Evolutionary conservation across 2,888 invertebrate genomes (phyloP), one percentile per base, ranked within the genome.

Genomic region (Syrista parreyssii): DNA sequence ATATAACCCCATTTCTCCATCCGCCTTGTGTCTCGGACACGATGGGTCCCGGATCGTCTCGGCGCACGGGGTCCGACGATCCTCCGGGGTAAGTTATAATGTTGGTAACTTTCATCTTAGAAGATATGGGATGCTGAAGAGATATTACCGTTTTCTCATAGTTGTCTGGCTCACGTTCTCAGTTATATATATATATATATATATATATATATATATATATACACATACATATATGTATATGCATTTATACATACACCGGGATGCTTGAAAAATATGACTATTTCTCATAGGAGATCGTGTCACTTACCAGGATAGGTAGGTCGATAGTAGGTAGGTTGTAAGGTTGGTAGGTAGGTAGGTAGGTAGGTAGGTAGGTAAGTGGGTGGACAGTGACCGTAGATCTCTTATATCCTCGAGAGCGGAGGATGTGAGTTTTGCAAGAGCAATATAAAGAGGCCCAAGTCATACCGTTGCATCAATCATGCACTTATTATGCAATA

Each of bases 401-500:
- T 73, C 74, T 73, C 35, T 33, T 73, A 15, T 23, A 55, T 55
- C 40, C 40, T 23, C 40, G 40, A 55, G 40, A 55, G 74, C 74
- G 74, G 74, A 73, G 35, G 74, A 73, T n/a, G 74, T 35, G 74
- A 35, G 35, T 73, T 73, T 73, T 35, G 35, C 74, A 73, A 73
- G 31, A 30, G 1, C 74, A 23, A 73, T 34, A 73, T 32, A 33
- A 35, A 34, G 34, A 35, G 34, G 34, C 33, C 34, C 31, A 15
- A 35, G 74, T 35, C 35, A 33, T 73, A 73, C 74, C 3, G 76
- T 80, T 76, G 80, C 82, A 84, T 85, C 83, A 82, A 82, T 86
- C 85, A 82, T 81, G 79, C 79, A 81, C 73, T 83, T 83, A 83
- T 86, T 85, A 80, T 80, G 85, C 83, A 86, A 85, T 82, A 80